phyloP scores from a whole-genome alignment of 2,797 vertebrate species.

The Enteromius viviparus region DNA sequence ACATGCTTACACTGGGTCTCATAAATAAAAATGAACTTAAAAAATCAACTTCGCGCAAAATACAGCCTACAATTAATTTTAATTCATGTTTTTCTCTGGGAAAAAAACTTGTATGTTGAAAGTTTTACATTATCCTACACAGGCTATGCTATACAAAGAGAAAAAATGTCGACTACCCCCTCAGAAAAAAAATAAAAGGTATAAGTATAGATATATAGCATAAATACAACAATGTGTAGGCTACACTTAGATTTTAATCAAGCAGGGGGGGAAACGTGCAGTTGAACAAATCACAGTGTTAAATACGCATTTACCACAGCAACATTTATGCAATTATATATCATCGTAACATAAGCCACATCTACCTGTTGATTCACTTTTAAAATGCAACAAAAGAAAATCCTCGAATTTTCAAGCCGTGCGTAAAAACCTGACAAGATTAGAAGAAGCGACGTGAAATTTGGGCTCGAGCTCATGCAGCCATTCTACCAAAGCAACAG shows the following conservation, averaged over 20 bases:
- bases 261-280: not conserved
- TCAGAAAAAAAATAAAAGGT: not conserved
- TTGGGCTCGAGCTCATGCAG: not conserved
- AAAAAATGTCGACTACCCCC: not conserved
- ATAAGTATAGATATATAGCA: not conserved
- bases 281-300: not conserved
- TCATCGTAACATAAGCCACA: not conserved
- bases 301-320: not conserved
- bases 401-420: not conserved
- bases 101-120: not conserved
- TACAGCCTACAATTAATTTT: not conserved
- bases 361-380: not conserved
- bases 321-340: not conserved
- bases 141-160: not conserved
- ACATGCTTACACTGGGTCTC: not conserved
- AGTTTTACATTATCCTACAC: not conserved
- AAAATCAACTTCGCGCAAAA: not conserved
- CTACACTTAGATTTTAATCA: not conserved
- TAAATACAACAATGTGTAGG: not conserved
- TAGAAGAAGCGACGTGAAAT: not conserved
- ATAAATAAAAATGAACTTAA: not conserved
- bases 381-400: not conserved
- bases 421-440: not conserved
- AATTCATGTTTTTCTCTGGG: not conserved
- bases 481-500: constrained; percentile 50